Evolutionary conservation across 2,888 invertebrate species (phyloP), one percentile per base, ranked within the genome.

Genomic region (Automeris io): DNA sequence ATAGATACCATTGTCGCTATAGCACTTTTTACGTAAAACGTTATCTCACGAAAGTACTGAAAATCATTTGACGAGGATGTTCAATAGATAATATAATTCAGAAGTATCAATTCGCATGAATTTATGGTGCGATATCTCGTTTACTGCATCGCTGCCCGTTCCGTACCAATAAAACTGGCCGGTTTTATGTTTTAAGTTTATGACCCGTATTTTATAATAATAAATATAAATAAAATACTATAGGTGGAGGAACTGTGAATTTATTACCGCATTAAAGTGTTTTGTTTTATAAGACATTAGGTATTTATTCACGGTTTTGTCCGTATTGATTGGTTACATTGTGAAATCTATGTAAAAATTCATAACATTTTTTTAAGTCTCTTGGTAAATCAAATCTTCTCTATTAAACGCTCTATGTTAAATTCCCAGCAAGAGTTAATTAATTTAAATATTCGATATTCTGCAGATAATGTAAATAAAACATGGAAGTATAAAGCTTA

Each of bases 101-200:
- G 62, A 68, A 68, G 65, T 70, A 70, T 70, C 70, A 70, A 74
- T 72, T 65, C 63, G 54, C 64, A 67, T 72, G 71, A 70, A 76
- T 77, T 75, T 72, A 66, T 61, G 65, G 57, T 47, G 51, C 66
- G 72, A 76, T 79, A 72, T 65, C 68, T 56, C 57, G 64, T 79
- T 79, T 80, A 80, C 71, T 53, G 65, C 66, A 56, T 51, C 58
- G 55, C 61, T 59, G 57, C 59, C 61, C 64, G 61, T 65, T 54
- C 64, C 51, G 56, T 66, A 64, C 70, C 67, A 74, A 77, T 81
- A 80, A 78, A 79, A 72, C 54, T 52, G 57, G 50, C 60, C 65
- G 67, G 67, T 76, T 80, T 78, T 73, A 78, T 67, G 69, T 66
- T 66, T 51, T 61, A 67, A 73, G 57, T 82, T 81, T 81, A 82